A percentile compares a stretch with the other conserved stretches of the same genome.
phyloP scores from a whole-genome alignment of 1,140 invertebrate genomes.

The Spodoptera litura region DNA sequence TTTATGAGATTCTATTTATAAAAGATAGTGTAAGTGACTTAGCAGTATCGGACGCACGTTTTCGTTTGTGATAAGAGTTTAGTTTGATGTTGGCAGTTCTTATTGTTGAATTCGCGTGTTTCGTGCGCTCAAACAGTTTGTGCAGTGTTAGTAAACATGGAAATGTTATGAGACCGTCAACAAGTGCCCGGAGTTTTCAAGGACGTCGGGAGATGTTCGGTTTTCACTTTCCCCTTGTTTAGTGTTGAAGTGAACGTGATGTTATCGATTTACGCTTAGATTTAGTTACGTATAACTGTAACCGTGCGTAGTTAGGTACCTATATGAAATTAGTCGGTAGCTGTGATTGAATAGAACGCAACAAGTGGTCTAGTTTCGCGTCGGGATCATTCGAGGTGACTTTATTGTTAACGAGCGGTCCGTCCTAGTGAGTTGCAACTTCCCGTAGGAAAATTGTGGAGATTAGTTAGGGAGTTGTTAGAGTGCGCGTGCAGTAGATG shows the following conservation, averaged over 20 bases:
- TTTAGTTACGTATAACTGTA: neutral
- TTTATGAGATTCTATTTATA: constrained; percentile 47
- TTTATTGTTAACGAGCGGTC: neutral
- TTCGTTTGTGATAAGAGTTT: constrained; percentile 26
- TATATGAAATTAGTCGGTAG: neutral
- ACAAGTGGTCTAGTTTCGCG: constrained; percentile 5
- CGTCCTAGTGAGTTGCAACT: neutral
- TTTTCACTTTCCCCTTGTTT: neutral
- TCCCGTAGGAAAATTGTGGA: neutral
- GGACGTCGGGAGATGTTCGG: neutral
- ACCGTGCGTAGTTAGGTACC: too few species aligned
- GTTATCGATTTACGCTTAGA: neutral
- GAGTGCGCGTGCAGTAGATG: too few species aligned
- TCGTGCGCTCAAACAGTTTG: neutral
- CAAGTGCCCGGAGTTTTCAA: constrained; percentile 13
- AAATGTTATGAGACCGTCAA: neutral
- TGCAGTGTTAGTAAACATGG: constrained; percentile 24
- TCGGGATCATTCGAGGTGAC: neutral
- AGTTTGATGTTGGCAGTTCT: neutral
- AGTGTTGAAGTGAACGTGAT: neutral
- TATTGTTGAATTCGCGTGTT: neutral
- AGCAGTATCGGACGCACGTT: constrained; percentile 22
- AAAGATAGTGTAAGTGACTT: constrained; percentile 40
- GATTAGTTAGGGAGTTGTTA: neutral
- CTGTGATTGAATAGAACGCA: neutral